Conservation (phyloP, 2,888 invertebrate genomes). For the Drosophila eohydei region DNA sequence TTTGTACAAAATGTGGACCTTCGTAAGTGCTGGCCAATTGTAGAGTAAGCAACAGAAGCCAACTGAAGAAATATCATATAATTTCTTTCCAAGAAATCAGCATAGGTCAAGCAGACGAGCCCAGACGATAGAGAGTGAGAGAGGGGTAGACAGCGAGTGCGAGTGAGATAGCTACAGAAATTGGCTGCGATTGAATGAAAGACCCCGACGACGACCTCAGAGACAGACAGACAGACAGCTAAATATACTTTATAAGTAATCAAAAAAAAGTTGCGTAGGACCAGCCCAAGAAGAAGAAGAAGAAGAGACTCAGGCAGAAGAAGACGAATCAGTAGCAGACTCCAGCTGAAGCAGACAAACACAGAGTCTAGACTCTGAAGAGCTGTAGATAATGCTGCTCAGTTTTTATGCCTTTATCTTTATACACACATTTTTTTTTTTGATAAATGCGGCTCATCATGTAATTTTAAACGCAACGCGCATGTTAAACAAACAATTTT, state of each 20-base stretch:
- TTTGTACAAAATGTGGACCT: not conserved
- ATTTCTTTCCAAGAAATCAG: conserved; percentile 73
- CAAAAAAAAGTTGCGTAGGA: conserved; percentile 69
- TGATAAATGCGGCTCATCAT: conserved; percentile 79
- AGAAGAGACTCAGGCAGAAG: too few relatives aligned
- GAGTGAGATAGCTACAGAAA: conserved; percentile 15
- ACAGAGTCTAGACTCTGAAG: conserved; percentile 21
- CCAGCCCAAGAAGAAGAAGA: conserved; percentile 9
- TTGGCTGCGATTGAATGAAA: conserved; percentile 64
- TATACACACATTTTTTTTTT: conserved; percentile 33
- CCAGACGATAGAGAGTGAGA: conserved; percentile 38
- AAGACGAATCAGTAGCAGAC: not conserved
- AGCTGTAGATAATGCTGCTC: conserved; percentile 40
- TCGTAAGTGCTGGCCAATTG: conserved; percentile 16
- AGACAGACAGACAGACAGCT: conserved; percentile 44
- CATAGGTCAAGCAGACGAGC: conserved; percentile 66
- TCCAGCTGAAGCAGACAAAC: conserved; percentile 30
- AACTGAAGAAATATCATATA: conserved; percentile 57
- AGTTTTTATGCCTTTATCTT: conserved; percentile 10
- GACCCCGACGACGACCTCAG: conserved; percentile 62
- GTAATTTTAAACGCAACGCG: conserved; percentile 79
- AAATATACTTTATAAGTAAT: conserved; percentile 52
- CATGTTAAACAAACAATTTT: conserved; percentile 81
- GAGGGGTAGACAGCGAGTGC: conserved; percentile 16
- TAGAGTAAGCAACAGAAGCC: conserved; percentile 14